A percentile compares a stretch with the other conserved stretches of the same genome.
Conservation (phyloP, 2,888 invertebrate genomes). For the Iphiclides podalirius region DNA sequence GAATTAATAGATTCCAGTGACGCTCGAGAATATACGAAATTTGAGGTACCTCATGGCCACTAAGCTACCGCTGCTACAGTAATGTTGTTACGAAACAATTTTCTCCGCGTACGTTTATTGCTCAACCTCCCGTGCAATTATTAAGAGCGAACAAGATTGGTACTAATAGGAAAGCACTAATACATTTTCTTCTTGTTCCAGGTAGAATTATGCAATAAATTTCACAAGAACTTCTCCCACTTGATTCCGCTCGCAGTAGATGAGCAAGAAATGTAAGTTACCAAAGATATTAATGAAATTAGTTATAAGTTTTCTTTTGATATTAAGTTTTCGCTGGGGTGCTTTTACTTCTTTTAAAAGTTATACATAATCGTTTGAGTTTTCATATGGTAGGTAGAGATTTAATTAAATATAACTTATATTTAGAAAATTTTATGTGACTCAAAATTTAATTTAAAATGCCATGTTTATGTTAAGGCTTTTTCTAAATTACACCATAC, state of each 20-base stretch:
- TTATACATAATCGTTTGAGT: too few relatives aligned
- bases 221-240: conserved; percentile 70
- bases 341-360: too few relatives aligned
- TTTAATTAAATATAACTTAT: too few relatives aligned
- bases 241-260: conserved; percentile 51
- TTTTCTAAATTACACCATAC: too few relatives aligned
- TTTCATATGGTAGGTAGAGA: too few relatives aligned
- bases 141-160: conserved; percentile 29
- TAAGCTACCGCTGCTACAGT: background rate
- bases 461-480: too few relatives aligned
- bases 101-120: background rate
- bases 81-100: conserved; percentile 14
- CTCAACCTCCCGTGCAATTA: conserved; percentile 19
- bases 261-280: conserved; percentile 69
- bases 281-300: conserved; percentile 44
- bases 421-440: too few relatives aligned
- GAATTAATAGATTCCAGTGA: background rate
- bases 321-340: background rate
- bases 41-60: background rate
- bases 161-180: conserved; percentile 56
- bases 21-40: background rate
- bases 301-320: conserved; percentile 19
- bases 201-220: conserved; percentile 80
- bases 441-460: too few relatives aligned
- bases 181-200: conserved; percentile 77